Evolutionary conservation across 2,888 invertebrate species (phyloP).

Genomic region (Mechanitis messenoides): DNA sequence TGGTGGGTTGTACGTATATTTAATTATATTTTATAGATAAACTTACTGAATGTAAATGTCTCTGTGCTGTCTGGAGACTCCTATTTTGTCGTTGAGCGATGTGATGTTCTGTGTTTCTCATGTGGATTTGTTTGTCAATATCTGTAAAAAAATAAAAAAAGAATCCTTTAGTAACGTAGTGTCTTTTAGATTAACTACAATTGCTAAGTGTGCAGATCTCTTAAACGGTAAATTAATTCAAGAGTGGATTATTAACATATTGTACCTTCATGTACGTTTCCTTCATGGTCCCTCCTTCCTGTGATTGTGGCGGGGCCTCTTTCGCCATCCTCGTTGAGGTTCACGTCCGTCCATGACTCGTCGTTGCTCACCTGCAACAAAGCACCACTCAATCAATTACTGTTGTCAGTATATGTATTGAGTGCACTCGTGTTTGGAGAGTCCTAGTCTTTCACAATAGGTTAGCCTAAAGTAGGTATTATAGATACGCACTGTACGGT

Average conservation of each 20-base stretch:
- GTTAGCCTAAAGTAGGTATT: too few species aligned
- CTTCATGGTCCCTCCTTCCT: slow-evolving; percentile 81
- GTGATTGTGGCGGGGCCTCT: slow-evolving; percentile 72
- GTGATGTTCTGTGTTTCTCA: slow-evolving; percentile 61
- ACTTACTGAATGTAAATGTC: slow-evolving; percentile 63
- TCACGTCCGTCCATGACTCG: slow-evolving; percentile 95
- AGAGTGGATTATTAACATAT: too few species aligned
- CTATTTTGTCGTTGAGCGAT: slow-evolving; percentile 55
- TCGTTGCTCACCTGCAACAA: slow-evolving; percentile 78
- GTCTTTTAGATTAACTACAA: too few species aligned
- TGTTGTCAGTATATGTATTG: background rate
- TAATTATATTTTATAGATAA: background rate
- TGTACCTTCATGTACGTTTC: slow-evolving; percentile 74
- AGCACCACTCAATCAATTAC: background rate
- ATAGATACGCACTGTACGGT: too few species aligned
- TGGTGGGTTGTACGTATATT: background rate
- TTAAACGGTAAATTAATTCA: too few species aligned
- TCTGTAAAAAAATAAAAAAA: slow-evolving; percentile 42
- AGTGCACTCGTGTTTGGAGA: too few species aligned
- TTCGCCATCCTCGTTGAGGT: slow-evolving; percentile 88
- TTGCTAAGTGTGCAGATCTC: too few species aligned
- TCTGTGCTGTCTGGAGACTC: slow-evolving; percentile 59
- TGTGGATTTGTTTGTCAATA: slow-evolving; percentile 66
- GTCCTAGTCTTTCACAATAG: too few species aligned
- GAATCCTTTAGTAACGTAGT: too few species aligned